Conservation (phyloP, 2,113 vertebrate genomes). For the Myodes glareolus region DNA sequence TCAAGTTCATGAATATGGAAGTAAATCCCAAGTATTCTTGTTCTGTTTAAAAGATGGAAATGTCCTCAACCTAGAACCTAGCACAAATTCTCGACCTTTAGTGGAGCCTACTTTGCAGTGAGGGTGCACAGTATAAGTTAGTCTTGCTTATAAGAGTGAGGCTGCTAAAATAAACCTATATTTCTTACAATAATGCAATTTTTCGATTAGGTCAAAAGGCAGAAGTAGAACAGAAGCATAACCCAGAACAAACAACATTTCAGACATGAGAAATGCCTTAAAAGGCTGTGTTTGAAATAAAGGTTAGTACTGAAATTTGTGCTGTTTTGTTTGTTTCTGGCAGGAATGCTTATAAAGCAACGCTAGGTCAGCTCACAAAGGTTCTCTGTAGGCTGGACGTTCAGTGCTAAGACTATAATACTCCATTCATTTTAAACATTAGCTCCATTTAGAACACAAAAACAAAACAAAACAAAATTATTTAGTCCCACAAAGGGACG, state of each 20-base stretch:
- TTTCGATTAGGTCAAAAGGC: neutral
- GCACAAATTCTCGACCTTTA: neutral
- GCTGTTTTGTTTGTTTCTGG: conserved; percentile 58
- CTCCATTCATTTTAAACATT: conserved; percentile 77
- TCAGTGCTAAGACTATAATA: conserved; percentile 76
- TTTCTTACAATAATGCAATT: neutral
- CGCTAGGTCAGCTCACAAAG: conserved; percentile 74
- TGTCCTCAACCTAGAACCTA: conserved; percentile 7
- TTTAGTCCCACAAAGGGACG: neutral
- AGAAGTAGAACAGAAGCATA: conserved; percentile 26
- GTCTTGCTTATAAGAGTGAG: conserved; percentile 16
- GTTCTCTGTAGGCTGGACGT: conserved; percentile 79
- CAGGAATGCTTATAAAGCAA: conserved; percentile 70
- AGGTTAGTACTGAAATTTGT: conserved; percentile 61
- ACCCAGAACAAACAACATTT: conserved; percentile 51
- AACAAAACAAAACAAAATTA: conserved; percentile 66
- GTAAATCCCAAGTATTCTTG: conserved; percentile 20
- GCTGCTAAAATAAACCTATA: neutral
- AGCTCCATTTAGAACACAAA: conserved; percentile 65
- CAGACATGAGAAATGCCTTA: conserved; percentile 39
- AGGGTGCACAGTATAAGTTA: neutral
- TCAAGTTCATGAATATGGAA: neutral
- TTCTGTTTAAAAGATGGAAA: conserved; percentile 46
- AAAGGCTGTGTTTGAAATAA: conserved; percentile 62
- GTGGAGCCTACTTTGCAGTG: neutral